Base-by-base conservation (phyloP, 2,888 invertebrate genomes). In the Drosophila ustulata region DNA sequence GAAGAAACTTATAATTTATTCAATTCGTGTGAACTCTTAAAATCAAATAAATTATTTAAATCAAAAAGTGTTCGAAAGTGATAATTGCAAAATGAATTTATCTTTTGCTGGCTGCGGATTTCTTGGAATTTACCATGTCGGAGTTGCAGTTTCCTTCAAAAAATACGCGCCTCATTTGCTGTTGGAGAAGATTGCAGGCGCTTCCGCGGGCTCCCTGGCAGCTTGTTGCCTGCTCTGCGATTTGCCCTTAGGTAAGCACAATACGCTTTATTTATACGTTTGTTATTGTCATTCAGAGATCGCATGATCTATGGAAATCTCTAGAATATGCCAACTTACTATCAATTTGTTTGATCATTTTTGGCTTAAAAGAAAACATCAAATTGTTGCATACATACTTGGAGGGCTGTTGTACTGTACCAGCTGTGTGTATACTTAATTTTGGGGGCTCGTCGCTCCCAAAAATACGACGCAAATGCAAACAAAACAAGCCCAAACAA, bases 71-170 rank as follows among this genome's bases (percentile, higher is more conserved):
- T 47, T 30, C 6, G 41, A 37, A 25, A 47, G 62, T 62, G 55
- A 5, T 25, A 7, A 26, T n/a, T 28, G 23, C 64, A 26, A 25
- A n/a, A 95, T 97, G 96, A 97, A 97, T 95, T 94, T 99, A 90
- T 99, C 99, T 76, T 99, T 99, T 92, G 98, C 99, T 92, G 99
- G 99, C 81, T 99, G 99, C 93, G 99, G 99, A 80, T 99, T 99
- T 93, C 94, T 99, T 88, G 99, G 99, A 88, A 98, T 99, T 89
- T 99, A 99, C 93, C 99, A 99, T 93, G 97, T 99, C 80, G 99
- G 99, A 78, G 99, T 99, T 63, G 98, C 98, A 8, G 97, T 97
- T 79, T 99, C 99, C 93, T 96, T 99, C 91, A 96, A 97, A 91
- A 97, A 98, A 93, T 98, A 98, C 93, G 98, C 98, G 5, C 98